Base-by-base conservation (phyloP, 2,888 invertebrate species). In the Agriopis aurantiaria region DNA sequence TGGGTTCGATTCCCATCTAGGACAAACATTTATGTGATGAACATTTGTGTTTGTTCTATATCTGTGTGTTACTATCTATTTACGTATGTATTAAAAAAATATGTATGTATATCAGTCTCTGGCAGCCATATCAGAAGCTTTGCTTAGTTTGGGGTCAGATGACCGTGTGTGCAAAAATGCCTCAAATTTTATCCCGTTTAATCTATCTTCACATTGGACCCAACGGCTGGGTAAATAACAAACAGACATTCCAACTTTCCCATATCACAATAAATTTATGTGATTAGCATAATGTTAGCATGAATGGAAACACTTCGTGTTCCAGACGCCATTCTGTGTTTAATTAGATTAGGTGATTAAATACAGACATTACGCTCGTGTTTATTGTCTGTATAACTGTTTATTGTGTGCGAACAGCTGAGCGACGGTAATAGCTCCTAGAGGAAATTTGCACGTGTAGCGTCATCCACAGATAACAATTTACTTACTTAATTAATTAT, bases 401-500 rank as follows among this genome's bases (percentile, higher is more conserved):
- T 69, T 57, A 56, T 67, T 67, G 60, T 55, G 53, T 53, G 45
- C 23, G 55, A 45, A 66, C 60, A 66, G 53, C 59, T 55, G 60
- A 53, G 43, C 45, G 43, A 23, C 6, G 52, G 43, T 49, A 52
- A 52, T 52, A 17, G 14, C 17, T 7, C 45, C 23, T 49, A 55
- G 43, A 12, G 40, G 55, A 8, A 23, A 52, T 45, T 62, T 53
- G 43, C 43, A 7, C 56, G 56, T 41, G 56, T 56, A 43, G 14
- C n/a, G n/a, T 41, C 56, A 8, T 43, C n/a, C 0, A 10, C 10
- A 56, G 56, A 43, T 41, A n/a, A 41, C 41, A 23, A n/a, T 56
- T n/a, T n/a, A n/a, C n/a, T 56, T 14, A 3, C 14, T 43, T 43
- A 43, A 33, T 12, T 40, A 40, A 40, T 3, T 40, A 53, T 51